Conservation (phyloP, 2,888 invertebrate genomes). For the Drosophila kambysellisi region DNA sequence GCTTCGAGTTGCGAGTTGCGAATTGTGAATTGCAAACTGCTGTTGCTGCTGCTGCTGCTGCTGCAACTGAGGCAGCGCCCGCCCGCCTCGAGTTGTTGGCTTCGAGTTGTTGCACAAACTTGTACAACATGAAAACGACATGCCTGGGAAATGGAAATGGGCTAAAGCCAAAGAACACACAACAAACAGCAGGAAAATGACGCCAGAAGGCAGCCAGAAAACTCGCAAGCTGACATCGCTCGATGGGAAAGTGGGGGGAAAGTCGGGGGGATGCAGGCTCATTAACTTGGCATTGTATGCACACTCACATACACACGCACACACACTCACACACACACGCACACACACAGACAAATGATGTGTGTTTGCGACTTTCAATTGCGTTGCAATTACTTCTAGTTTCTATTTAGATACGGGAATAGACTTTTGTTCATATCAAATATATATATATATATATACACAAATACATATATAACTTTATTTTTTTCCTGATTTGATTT, state of each 20-base stretch:
- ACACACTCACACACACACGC: slow-evolving; percentile 15
- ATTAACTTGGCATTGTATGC: slow-evolving; percentile 66
- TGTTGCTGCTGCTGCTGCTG: neutral
- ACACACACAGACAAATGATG: slow-evolving; percentile 3
- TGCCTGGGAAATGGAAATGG: slow-evolving; percentile 46
- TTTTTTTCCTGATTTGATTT: slow-evolving; percentile 59
- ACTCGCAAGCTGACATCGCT: slow-evolving; percentile 8
- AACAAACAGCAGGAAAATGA: slow-evolving; percentile 32
- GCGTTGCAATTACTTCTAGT: slow-evolving; percentile 49
- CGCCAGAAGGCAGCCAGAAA: slow-evolving; percentile 41
- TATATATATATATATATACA: neutral
- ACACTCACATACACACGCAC: slow-evolving; percentile 17
- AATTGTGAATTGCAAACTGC: slow-evolving; percentile 1
- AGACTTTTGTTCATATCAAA: neutral
- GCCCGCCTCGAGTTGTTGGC: slow-evolving; percentile 55
- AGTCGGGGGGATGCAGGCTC: slow-evolving; percentile 48
- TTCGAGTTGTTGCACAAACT: slow-evolving; percentile 67
- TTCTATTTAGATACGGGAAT: slow-evolving; percentile 25
- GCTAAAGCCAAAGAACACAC: slow-evolving; percentile 39
- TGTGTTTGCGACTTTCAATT: slow-evolving; percentile 59
- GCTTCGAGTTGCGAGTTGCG: slow-evolving; percentile 15
- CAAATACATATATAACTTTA: too few species aligned
- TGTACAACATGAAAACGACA: slow-evolving; percentile 75
- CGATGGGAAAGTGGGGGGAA: neutral
- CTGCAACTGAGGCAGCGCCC: slow-evolving; percentile 13